Evolutionary conservation across 2,113 vertebrate species (phyloP).

Genomic region (Petromus typicus): DNA sequence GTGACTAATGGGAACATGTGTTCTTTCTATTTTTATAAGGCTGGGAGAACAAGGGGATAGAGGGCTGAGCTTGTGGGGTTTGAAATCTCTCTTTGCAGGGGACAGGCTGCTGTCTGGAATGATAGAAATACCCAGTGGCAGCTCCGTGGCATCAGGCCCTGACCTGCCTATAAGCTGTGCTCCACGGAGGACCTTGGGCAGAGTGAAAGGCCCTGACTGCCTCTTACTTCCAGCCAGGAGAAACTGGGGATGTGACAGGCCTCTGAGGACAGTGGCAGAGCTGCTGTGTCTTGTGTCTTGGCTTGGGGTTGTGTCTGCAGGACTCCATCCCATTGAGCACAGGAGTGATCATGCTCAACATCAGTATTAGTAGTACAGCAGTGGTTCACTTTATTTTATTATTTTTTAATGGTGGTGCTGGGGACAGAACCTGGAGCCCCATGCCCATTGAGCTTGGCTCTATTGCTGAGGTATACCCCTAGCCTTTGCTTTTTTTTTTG

Average conservation of each 20-base stretch:
- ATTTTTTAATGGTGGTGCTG: too few species aligned
- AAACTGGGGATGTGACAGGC: neutral
- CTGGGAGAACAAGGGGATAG: constrained; percentile 67
- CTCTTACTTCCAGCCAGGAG: neutral
- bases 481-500: too few species aligned
- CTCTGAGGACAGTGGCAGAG: too few species aligned
- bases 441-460: neutral
- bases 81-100: constrained; percentile 66
- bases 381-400: neutral
- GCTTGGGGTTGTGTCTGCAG: neutral
- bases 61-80: constrained; percentile 57
- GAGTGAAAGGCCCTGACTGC: neutral
- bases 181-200: neutral
- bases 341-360: neutral
- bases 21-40: constrained; percentile 86
- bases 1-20: constrained; percentile 89
- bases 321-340: neutral
- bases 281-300: neutral
- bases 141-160: neutral
- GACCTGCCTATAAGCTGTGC: neutral
- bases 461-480: neutral
- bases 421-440: neutral
- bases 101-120: constrained; percentile 27
- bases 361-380: neutral
- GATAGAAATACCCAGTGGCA: constrained; percentile 62